phyloP scores from a whole-genome alignment of 2,888 invertebrate genomes.

The Apamea monoglypha region DNA sequence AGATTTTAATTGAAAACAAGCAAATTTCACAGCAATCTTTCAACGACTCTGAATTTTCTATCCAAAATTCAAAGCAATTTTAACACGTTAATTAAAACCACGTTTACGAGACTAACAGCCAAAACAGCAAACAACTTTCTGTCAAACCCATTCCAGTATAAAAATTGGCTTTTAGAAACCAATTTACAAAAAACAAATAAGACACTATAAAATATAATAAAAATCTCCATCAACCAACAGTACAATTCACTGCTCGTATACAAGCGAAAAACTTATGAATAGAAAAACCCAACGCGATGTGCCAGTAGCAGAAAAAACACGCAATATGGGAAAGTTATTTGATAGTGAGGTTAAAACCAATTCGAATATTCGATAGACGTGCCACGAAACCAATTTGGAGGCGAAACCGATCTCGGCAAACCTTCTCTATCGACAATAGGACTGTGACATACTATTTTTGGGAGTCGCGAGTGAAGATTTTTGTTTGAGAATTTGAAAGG shows the following conservation, averaged over 20 bases:
- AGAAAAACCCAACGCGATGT: constrained; percentile 62
- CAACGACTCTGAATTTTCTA: not conserved
- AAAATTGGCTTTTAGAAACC: constrained; percentile 47
- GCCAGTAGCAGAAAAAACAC: constrained; percentile 73
- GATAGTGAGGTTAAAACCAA: constrained; percentile 86
- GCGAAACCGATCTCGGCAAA: constrained; percentile 73
- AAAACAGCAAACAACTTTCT: not conserved
- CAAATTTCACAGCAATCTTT: not conserved
- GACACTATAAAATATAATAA: constrained; percentile 28
- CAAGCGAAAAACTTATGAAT: constrained; percentile 60
- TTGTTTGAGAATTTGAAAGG: not conserved
- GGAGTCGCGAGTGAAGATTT: constrained; percentile 10
- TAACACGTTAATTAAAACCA: not conserved
- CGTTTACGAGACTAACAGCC: not conserved
- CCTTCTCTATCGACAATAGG: constrained; percentile 69
- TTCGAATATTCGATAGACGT: constrained; percentile 83
- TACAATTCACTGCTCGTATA: constrained; percentile 37
- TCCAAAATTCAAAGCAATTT: not conserved
- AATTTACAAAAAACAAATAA: constrained; percentile 40
- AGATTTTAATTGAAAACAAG: not conserved
- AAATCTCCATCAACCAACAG: constrained; percentile 30
- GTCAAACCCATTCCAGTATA: not conserved
- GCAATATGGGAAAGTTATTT: constrained; percentile 76
- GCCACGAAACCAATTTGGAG: constrained; percentile 82
- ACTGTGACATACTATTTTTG: constrained; percentile 31